phyloP scores from a whole-genome alignment of 2,888 invertebrate genomes.

The Steromphala cineraria region DNA sequence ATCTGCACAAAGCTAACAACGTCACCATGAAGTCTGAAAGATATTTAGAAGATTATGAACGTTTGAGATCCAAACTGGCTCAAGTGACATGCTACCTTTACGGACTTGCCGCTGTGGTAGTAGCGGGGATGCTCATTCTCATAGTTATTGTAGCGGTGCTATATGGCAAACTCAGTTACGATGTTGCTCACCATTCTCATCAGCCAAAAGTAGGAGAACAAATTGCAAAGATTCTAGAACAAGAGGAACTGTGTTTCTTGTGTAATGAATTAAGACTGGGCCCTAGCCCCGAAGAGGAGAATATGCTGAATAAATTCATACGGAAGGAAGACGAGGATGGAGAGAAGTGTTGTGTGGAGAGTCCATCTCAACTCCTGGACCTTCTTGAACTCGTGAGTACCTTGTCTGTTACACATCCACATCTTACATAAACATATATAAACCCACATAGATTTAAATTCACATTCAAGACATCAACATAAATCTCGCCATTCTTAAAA shows the following conservation, averaged over 20 bases:
- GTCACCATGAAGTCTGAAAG: constrained; percentile 7
- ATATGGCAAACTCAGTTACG: constrained; percentile 62
- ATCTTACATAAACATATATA: too few species aligned
- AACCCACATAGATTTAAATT: too few species aligned
- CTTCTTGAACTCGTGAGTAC: constrained; percentile 62
- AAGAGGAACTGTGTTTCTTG: constrained; percentile 62
- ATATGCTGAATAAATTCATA: constrained; percentile 59
- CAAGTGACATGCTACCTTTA: constrained; percentile 47
- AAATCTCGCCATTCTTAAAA: too few species aligned
- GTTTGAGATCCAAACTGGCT: constrained; percentile 30
- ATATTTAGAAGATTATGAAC: constrained; percentile 17
- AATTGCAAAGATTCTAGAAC: constrained; percentile 60
- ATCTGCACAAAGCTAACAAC: constrained; percentile 20
- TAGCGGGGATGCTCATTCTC: constrained; percentile 56
- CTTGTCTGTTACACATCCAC: too few species aligned
- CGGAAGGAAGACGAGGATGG: constrained; percentile 50
- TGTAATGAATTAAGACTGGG: constrained; percentile 62
- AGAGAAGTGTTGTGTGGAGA: constrained; percentile 66
- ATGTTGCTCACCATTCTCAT: constrained; percentile 61
- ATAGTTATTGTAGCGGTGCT: constrained; percentile 59
- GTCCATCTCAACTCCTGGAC: constrained; percentile 57
- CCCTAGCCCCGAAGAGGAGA: constrained; percentile 63
- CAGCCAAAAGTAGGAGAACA: constrained; percentile 68
- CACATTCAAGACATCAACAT: too few species aligned
- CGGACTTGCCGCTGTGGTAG: constrained; percentile 53